These are phyloP conservation scores for Galago senegalensis DNA, from an alignment of 2,797 vertebrate species.

Conservation along the genomic window DNA sequence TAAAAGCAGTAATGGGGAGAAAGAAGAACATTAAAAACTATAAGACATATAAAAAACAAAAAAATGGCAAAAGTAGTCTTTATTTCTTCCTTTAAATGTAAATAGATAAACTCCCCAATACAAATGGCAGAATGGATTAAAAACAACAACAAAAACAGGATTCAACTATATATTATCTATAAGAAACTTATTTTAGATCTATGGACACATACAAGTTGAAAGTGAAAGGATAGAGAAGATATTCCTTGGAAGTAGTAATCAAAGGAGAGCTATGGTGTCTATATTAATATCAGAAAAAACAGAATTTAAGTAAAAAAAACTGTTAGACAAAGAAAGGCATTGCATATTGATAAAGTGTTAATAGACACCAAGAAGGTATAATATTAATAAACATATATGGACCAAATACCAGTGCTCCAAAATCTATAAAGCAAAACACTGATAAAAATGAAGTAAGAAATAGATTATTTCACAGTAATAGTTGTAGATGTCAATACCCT, in stretches of 20 bases:
- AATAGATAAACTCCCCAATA: background rate
- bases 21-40: background rate
- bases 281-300: background rate
- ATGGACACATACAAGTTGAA: background rate
- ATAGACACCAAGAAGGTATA: background rate
- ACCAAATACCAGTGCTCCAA: background rate
- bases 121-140: background rate
- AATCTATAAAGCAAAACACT: background rate
- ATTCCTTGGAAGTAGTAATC: background rate
- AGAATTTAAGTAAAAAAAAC: background rate
- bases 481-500: background rate
- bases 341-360: background rate
- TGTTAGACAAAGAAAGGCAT: background rate
- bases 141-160: background rate
- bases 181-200: background rate
- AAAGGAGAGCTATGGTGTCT: background rate
- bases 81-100: background rate
- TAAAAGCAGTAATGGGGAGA: background rate
- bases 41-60: background rate
- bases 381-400: background rate
- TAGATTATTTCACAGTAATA: background rate
- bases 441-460: background rate
- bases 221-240: background rate
- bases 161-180: background rate
- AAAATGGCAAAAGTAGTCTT: background rate